These are phyloP conservation scores for Brachyptera putata DNA, from an alignment of 2,888 invertebrate genomes.

Conservation along the genomic window DNA sequence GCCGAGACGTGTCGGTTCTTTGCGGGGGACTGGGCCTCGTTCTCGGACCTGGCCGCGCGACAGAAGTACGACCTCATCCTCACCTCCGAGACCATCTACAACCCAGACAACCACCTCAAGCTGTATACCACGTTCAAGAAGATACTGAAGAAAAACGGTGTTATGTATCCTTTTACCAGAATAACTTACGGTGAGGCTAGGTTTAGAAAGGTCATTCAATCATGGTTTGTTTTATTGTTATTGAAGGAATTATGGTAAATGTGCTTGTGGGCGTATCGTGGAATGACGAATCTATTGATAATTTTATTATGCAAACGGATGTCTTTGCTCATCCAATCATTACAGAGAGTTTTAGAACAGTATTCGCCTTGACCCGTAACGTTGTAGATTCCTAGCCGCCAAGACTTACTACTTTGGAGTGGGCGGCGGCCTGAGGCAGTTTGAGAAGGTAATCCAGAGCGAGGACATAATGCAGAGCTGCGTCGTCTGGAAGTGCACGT, in stretches of 20 bases:
- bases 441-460: conserved; percentile 59
- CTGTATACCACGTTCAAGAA: conserved; percentile 63
- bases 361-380: too few species aligned
- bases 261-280: too few species aligned
- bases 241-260: too few species aligned
- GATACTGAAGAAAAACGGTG: conserved; percentile 58
- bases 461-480: conserved; percentile 53
- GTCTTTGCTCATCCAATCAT: too few species aligned
- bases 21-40: conserved; percentile 71
- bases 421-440: conserved; percentile 78
- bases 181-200: too few species aligned
- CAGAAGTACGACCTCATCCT: conserved; percentile 77
- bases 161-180: conserved; percentile 57
- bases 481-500: conserved; percentile 59
- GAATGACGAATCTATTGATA: too few species aligned
- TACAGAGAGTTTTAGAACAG: too few species aligned
- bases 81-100: conserved; percentile 92
- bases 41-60: conserved; percentile 45
- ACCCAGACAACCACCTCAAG: conserved; percentile 71
- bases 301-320: too few species aligned
- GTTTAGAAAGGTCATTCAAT: too few species aligned
- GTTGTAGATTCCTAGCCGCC: conserved; percentile 67
- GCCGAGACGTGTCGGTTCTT: conserved; percentile 48
- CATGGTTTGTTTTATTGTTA: too few species aligned
- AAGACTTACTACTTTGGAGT: conserved; percentile 95